Evolutionary conservation across 2,888 invertebrate genomes (phyloP).

Genomic region (Sinotaia quadrata): DNA sequence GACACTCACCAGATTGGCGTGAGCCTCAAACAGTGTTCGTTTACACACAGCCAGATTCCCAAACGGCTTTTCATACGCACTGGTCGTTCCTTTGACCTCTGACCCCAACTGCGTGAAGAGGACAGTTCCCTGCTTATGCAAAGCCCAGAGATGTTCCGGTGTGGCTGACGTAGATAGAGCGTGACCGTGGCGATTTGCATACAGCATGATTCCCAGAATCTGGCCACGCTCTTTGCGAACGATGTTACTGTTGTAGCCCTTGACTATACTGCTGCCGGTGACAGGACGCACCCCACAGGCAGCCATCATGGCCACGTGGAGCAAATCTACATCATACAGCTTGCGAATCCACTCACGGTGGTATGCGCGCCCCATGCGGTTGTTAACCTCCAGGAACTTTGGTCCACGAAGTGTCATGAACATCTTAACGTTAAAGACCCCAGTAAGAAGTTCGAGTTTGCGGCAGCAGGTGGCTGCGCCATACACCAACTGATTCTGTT

Average conservation of each 20-base stretch:
- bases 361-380: constrained; percentile 15
- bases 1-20: constrained; percentile 1
- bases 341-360: constrained; percentile 15
- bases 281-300: constrained; percentile 18
- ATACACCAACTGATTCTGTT: neutral
- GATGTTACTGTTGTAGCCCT: neutral
- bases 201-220: constrained; percentile 12
- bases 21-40: neutral
- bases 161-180: constrained; percentile 10
- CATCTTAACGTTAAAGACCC: constrained; percentile 22
- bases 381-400: constrained; percentile 14
- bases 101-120: constrained; percentile 2
- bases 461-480: constrained; percentile 14
- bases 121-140: constrained; percentile 11
- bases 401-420: constrained; percentile 16
- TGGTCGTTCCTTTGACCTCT: neutral
- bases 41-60: constrained; percentile 10
- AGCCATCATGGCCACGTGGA: constrained; percentile 8
- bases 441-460: constrained; percentile 7
- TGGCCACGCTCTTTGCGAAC: neutral
- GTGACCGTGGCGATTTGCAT: constrained; percentile 2
- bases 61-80: neutral
- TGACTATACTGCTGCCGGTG: neutral
- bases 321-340: constrained; percentile 8
- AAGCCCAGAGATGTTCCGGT: neutral